Conservation (phyloP, 2,888 invertebrate species). For the Mesorhabditis belari region DNA sequence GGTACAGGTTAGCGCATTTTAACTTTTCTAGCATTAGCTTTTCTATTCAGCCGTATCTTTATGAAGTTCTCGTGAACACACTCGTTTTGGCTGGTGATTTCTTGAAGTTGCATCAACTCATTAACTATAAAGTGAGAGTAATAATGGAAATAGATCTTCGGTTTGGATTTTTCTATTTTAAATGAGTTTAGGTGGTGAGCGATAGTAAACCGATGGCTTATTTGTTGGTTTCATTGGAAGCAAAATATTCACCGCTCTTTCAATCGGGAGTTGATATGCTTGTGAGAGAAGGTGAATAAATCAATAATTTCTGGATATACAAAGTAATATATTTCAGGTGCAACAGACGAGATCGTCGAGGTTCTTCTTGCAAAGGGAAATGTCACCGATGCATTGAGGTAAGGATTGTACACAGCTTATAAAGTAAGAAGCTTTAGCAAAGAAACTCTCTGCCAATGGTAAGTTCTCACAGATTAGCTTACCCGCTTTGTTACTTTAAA, state of each 20-base stretch:
- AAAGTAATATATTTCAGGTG: conserved; percentile 1
- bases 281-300: conserved; percentile 4
- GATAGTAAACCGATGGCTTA: conserved; percentile 34
- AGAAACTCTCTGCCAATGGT: too few species aligned
- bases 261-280: conserved; percentile 29
- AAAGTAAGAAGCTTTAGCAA: too few species aligned
- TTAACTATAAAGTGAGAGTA: conserved; percentile 29
- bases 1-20: neutral
- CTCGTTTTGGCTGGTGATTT: conserved; percentile 25
- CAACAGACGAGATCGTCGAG: conserved; percentile 25
- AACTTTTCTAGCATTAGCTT: neutral
- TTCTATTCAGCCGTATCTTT: conserved; percentile 20
- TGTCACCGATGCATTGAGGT: conserved; percentile 16
- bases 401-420: too few species aligned
- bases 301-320: neutral
- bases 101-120: conserved; percentile 29
- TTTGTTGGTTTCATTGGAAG: conserved; percentile 28
- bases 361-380: conserved; percentile 23
- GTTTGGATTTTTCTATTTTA: neutral
- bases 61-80: conserved; percentile 32
- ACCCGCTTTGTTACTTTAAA: too few species aligned
- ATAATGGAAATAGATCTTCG: neutral
- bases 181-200: conserved; percentile 17
- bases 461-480: too few species aligned
- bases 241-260: conserved; percentile 28